Evolutionary conservation across 2,113 vertebrate genomes (phyloP), one percentile per base, ranked within the genome.

Genomic region (Turdus rufiventris): DNA sequence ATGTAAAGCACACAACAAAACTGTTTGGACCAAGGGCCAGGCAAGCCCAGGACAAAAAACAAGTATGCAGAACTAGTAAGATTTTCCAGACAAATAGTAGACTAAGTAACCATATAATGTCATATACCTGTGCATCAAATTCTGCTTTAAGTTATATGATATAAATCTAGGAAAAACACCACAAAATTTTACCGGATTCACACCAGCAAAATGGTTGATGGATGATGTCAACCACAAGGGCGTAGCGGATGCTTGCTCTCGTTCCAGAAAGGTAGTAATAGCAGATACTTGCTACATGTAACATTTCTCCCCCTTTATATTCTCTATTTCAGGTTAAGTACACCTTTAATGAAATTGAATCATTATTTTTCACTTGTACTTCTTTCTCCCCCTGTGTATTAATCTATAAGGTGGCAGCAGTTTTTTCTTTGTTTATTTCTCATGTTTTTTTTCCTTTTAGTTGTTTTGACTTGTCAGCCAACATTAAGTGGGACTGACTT

Each of bases 401-500:
- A 94, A 82, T 17, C 48, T 72, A 10, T 63, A 48, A 84, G 3
- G 28, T 45, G 10, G 8, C 56, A 33, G 19, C 5, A 5, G 1
- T 0, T 21, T 67, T 60, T 26, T 2, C 2, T 5, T 34, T 31
- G 3, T 43, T 87, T 75, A 14, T 6, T 58, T 65, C 0, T 0
- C 7, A 6, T 2, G 4, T 47, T 75, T 62, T 74, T 86, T 89
- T 47, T 6, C 1, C 21, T 33, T 84, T n/a, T 68, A 21, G 33
- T 63, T 82, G 3, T 51, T 93, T 88, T 90, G 31, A 71, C 40
- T 94, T 97, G 88, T 96, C 96, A 97, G 94, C 85, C 34, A 77
- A 58, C 80, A 96, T 97, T 97, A 97, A 91, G 85, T 95, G 70
- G 57, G 81, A 94, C 91, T 96, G 92, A 86, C 71, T 97, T 95